phyloP scores from a whole-genome alignment of 2,888 invertebrate species.

The Rhaphigaster nebulosa region DNA sequence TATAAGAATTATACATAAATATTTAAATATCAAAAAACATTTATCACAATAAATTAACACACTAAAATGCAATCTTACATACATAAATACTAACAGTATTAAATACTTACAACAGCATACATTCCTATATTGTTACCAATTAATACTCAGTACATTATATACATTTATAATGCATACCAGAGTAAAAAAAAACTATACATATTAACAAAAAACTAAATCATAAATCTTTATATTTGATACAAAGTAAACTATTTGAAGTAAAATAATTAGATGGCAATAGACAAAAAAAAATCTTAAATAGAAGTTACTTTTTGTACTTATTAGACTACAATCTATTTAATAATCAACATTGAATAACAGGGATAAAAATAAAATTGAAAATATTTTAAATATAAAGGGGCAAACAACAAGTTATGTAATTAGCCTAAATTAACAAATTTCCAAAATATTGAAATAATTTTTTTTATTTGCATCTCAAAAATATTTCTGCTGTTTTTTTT shows the following conservation, averaged over 20 bases:
- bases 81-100: neutral
- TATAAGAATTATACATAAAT: neutral
- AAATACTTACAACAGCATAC: neutral
- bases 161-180: neutral
- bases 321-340: neutral
- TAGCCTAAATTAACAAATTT: neutral
- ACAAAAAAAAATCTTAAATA: neutral
- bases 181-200: neutral
- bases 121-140: neutral
- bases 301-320: conserved; percentile 15
- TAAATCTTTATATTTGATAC: neutral
- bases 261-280: neutral
- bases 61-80: neutral
- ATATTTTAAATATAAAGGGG: neutral
- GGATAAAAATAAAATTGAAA: neutral
- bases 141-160: conserved; percentile 6
- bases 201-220: neutral
- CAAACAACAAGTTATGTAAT: neutral
- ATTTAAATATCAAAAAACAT: conserved; percentile 14
- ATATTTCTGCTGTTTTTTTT: neutral
- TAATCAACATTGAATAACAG: neutral
- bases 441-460: neutral
- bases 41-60: conserved; percentile 39
- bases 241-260: neutral
- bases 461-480: neutral